A percentile compares a stretch with the other conserved stretches of the same genome.
Evolutionary conservation across 1,140 invertebrate genomes (phyloP).

Genomic region (Euwallacea fornicatus): DNA sequence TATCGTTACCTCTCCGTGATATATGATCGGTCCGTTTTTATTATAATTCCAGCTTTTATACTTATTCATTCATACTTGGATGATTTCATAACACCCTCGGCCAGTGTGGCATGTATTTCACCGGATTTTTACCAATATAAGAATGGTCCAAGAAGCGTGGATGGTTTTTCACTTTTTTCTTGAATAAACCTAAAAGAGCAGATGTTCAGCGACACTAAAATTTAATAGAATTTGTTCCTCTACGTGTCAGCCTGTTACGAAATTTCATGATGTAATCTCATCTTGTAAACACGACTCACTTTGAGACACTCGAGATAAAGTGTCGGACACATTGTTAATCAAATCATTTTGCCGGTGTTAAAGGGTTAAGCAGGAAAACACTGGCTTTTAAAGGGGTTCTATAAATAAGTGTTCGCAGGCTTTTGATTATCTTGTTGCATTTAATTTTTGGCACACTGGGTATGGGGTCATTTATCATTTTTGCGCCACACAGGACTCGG

Average conservation of each 20-base stretch:
- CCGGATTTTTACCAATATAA: slow-evolving; percentile 16
- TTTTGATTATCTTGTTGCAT: no score
- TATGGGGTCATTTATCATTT: no score
- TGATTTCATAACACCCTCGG: slow-evolving; percentile 27
- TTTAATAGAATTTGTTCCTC: slow-evolving; percentile 3
- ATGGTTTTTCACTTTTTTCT: not conserved
- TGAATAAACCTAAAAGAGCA: not conserved
- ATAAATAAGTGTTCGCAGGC: no score
- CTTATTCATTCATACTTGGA: slow-evolving; percentile 18
- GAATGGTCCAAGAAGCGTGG: not conserved
- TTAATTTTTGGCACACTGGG: no score
- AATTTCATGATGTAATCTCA: slow-evolving; percentile 14
- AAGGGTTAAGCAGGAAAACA: slow-evolving; percentile 15
- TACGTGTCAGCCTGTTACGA: not conserved
- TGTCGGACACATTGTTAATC: slow-evolving; percentile 14
- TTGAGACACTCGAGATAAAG: slow-evolving; percentile 19
- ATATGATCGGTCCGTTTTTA: slow-evolving; percentile 13
- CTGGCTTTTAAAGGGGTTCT: not conserved
- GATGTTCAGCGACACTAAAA: slow-evolving; percentile 5
- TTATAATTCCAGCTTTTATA: slow-evolving; percentile 18
- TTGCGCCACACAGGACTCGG: no score
- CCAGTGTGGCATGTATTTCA: slow-evolving; percentile 36
- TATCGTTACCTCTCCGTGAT: slow-evolving; percentile 25
- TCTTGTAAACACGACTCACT: slow-evolving; percentile 16
- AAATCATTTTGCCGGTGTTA: slow-evolving; percentile 17